Evolutionary conservation across 2,113 vertebrate genomes (phyloP).

Genomic region (Butorides virescens): DNA sequence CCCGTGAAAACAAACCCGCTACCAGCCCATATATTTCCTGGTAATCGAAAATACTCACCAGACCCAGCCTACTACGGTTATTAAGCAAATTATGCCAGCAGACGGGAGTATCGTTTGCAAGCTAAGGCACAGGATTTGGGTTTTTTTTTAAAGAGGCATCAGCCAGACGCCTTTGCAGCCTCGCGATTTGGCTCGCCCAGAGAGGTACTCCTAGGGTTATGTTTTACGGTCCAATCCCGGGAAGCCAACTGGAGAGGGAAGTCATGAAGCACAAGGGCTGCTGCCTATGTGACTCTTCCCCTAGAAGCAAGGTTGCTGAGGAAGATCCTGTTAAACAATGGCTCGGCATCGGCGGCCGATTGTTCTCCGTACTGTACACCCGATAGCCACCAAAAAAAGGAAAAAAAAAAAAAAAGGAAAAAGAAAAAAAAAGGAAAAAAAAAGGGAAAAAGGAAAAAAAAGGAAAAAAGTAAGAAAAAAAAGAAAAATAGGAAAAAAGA

Average conservation of each 20-base stretch:
- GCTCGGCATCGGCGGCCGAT: conserved; percentile 34
- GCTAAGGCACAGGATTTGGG: conserved; percentile 21
- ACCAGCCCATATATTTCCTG: conserved; percentile 67
- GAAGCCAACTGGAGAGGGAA: conserved; percentile 72
- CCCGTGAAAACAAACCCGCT: conserved; percentile 42
- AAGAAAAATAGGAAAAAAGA: neutral
- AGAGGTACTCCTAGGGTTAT: conserved; percentile 52
- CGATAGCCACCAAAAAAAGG: neutral
- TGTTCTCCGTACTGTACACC: conserved; percentile 63
- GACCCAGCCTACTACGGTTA: conserved; percentile 68
- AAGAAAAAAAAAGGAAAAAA: neutral
- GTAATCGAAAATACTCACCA: conserved; percentile 78
- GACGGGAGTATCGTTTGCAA: conserved; percentile 56
- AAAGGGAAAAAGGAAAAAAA: neutral
- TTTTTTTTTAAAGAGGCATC: conserved; percentile 10
- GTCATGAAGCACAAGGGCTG: conserved; percentile 63
- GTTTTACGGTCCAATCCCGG: conserved; percentile 68
- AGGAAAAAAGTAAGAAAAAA: neutral
- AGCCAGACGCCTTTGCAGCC: conserved; percentile 9
- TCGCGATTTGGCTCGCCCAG: conserved; percentile 39
- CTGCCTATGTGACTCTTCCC: conserved; percentile 68
- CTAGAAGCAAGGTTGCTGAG: conserved; percentile 69
- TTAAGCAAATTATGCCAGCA: conserved; percentile 73
- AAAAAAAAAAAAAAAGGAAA: neutral
- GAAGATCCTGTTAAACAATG: conserved; percentile 75